Evolutionary conservation across 2,797 vertebrate genomes (phyloP), one percentile per base, ranked within the genome.

Genomic region (Pogoniulus pusillus): DNA sequence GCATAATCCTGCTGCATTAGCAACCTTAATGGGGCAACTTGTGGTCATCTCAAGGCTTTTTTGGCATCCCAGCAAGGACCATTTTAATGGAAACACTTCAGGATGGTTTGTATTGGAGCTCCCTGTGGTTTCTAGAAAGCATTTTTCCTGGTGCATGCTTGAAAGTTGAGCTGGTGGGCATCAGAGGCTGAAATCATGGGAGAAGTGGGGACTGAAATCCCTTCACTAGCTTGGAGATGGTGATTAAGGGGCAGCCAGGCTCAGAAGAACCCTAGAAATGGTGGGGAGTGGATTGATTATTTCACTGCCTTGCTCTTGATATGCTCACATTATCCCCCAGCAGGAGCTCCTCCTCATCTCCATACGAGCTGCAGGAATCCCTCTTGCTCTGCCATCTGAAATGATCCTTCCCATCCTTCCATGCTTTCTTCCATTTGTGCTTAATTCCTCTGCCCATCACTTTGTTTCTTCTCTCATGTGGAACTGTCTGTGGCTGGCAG

Each of bases 381-480:
- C 79, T 91, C 45, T 87, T 82, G 63, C 59, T 63, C 77, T 92
- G 85, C 94, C 60, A 2, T 84, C 93, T 65, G 66, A 83, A 84
- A 91, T 95, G 64, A 89, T 79, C 64, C 4, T 81, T 79, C 43
- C 62, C 85, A 86, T 93, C 53, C n/a, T 84, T 94, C 91, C 63
- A 1, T 58, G 72, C 66, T 90, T 85, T 35, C 63, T 78, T 79
- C 77, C 80, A 68, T 91, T 94, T 87, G 39, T 43, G 53, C 77
- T 81, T 93, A 92, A 93, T 95, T 95, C 71, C 77, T 91, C 77
- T 87, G 39, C 64, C 91, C 49, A 81, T 93, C 49, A 35, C 63
- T 66, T 80, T 73, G 69, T n/a, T 73, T 65, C 54, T 85, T 5
- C 57, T 73, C 77, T 87, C 57, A 43, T 32, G 16, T 75, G 20